Evolutionary conservation across 2,113 vertebrate genomes (phyloP).

Genomic region (Gavia stellata): DNA sequence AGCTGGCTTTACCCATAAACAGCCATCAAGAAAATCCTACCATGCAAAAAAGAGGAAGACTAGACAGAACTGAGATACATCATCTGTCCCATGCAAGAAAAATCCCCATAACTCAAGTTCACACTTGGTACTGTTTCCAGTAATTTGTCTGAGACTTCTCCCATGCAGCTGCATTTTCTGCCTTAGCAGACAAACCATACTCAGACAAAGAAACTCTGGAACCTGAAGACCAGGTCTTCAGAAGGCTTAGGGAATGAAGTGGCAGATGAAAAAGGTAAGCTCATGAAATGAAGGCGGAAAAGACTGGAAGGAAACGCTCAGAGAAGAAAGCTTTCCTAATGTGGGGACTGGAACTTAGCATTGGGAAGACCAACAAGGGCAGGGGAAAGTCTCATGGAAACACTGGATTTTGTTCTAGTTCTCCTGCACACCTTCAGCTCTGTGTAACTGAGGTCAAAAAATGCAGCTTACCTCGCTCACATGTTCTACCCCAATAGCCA

Average conservation of each 20-base stretch:
- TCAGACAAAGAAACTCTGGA: neutral
- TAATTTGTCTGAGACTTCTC: neutral
- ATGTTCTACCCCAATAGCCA: slow-evolving; percentile 91
- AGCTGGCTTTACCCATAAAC: neutral
- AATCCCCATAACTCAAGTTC: neutral
- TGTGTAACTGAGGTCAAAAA: neutral
- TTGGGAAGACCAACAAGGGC: neutral
- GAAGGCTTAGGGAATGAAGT: neutral
- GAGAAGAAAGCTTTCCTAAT: neutral
- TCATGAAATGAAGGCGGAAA: neutral
- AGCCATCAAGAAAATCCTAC: neutral
- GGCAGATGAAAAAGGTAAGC: neutral
- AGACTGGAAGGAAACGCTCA: neutral
- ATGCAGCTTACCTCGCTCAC: slow-evolving; percentile 84
- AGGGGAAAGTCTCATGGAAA: neutral
- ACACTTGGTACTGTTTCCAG: neutral
- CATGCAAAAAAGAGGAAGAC: neutral
- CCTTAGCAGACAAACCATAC: neutral
- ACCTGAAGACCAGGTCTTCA: neutral
- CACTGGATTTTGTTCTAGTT: neutral
- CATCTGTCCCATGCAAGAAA: neutral
- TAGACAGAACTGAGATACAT: neutral
- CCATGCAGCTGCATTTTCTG: neutral
- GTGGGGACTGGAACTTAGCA: neutral
- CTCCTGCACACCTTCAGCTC: neutral